Conservation (phyloP, 2,797 vertebrate species). For the Perodicticus potto region DNA sequence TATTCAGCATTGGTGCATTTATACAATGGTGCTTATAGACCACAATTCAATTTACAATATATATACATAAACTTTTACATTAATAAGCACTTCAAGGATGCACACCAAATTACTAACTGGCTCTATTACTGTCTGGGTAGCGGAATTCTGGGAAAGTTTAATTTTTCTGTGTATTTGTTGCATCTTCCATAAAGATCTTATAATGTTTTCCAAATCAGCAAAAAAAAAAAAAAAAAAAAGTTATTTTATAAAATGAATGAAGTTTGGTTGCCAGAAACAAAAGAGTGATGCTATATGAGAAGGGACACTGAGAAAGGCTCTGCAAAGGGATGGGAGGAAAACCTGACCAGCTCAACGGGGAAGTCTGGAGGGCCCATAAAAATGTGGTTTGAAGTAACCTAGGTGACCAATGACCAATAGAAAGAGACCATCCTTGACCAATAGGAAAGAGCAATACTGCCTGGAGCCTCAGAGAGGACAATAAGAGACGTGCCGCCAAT, state of each 20-base stretch:
- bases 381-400: too few relatives aligned
- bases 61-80: not conserved
- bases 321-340: too few relatives aligned
- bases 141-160: not conserved
- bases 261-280: not conserved
- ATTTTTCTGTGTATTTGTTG: constrained; percentile 29
- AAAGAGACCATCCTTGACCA: too few relatives aligned
- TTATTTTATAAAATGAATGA: constrained; percentile 9
- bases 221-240: constrained; percentile 13
- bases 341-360: too few relatives aligned
- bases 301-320: too few relatives aligned
- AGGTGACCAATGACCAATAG: too few relatives aligned
- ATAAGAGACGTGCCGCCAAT: too few relatives aligned
- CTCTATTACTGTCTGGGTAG: not conserved
- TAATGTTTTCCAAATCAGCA: constrained; percentile 5
- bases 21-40: not conserved
- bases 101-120: not conserved
- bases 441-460: too few relatives aligned
- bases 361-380: too few relatives aligned
- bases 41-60: not conserved
- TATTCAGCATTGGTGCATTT: not conserved
- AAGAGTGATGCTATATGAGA: not conserved
- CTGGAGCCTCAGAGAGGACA: too few relatives aligned
- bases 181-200: not conserved
- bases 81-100: constrained; percentile 16